A percentile compares a stretch with the other conserved stretches of the same genome.
These are phyloP conservation scores for Glyphotaelius pellucidus DNA, from an alignment of 2,888 invertebrate species.

Conservation along the genomic window DNA sequence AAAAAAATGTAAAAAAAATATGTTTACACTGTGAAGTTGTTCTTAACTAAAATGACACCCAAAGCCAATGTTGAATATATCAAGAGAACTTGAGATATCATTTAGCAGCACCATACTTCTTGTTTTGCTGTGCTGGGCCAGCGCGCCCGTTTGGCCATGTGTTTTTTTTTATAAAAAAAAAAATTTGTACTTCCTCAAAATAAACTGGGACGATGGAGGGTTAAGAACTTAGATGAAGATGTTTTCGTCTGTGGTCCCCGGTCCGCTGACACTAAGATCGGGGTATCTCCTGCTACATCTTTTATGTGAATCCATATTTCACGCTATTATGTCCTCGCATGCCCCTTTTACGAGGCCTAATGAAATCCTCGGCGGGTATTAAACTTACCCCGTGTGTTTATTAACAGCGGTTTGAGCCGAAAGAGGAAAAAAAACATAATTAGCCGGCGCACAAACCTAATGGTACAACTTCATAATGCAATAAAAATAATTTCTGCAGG, in stretches of 20 bases:
- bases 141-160: too few species aligned
- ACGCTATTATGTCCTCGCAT: constrained; percentile 43
- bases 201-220: not conserved
- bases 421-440: constrained; percentile 13
- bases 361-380: constrained; percentile 25
- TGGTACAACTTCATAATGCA: not conserved
- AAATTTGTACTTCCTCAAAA: not conserved
- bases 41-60: too few species aligned
- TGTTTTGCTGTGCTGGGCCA: too few species aligned
- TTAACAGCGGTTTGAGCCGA: constrained; percentile 6
- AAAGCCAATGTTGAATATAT: too few species aligned
- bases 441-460: constrained; percentile 33
- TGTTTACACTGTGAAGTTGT: too few species aligned
- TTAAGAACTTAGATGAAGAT: constrained; percentile 38
- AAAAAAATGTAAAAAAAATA: too few species aligned
- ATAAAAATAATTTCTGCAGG: not conserved
- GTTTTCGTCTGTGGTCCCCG: constrained; percentile 15
- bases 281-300: constrained; percentile 32
- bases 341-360: constrained; percentile 43
- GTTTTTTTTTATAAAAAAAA: too few species aligned
- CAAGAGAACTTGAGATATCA: too few species aligned
- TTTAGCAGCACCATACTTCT: too few species aligned
- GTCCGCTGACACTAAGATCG: constrained; percentile 25
- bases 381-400: not conserved
- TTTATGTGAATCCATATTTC: constrained; percentile 59